Percentiles rank a stretch among this genome's conserved stretches.
These are phyloP conservation scores for Phyllostomus discolor DNA, from an alignment of 2,113 vertebrate species.

Conservation along the genomic window DNA sequence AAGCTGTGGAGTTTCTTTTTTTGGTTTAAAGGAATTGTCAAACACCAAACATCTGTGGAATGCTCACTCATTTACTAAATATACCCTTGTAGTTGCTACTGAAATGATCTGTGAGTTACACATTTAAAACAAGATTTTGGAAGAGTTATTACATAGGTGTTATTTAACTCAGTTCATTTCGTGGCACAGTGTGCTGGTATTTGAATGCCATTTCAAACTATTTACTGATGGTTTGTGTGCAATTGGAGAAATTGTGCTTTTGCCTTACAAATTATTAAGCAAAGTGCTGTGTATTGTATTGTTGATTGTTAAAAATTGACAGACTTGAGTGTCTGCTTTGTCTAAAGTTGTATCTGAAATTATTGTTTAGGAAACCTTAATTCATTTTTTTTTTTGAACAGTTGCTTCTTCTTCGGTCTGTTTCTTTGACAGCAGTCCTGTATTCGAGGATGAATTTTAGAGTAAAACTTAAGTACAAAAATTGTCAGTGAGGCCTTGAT, in stretches of 20 bases:
- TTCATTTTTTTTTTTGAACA: constrained; percentile 15
- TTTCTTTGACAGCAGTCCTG: background rate
- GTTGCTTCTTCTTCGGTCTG: background rate
- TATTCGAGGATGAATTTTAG: constrained; percentile 22
- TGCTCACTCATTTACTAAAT: background rate
- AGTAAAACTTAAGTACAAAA: constrained; percentile 21
- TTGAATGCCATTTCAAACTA: background rate
- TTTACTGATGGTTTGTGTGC: background rate
- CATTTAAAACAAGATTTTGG: background rate
- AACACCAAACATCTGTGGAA: background rate
- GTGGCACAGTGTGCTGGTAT: background rate
- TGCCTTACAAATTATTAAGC: constrained; percentile 21
- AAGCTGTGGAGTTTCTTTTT: background rate
- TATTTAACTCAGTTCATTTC: background rate
- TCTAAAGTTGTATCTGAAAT: background rate
- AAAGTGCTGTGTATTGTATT: background rate
- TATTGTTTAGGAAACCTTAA: constrained; percentile 27
- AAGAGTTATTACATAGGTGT: background rate
- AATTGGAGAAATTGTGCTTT: background rate
- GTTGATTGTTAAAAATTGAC: background rate
- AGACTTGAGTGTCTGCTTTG: background rate
- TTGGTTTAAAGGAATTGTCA: background rate
- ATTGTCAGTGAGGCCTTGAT: background rate
- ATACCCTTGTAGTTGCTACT: background rate
- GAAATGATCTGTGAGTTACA: background rate